phyloP scores from a whole-genome alignment of 2,888 invertebrate species.

The Tholera decimalis region DNA sequence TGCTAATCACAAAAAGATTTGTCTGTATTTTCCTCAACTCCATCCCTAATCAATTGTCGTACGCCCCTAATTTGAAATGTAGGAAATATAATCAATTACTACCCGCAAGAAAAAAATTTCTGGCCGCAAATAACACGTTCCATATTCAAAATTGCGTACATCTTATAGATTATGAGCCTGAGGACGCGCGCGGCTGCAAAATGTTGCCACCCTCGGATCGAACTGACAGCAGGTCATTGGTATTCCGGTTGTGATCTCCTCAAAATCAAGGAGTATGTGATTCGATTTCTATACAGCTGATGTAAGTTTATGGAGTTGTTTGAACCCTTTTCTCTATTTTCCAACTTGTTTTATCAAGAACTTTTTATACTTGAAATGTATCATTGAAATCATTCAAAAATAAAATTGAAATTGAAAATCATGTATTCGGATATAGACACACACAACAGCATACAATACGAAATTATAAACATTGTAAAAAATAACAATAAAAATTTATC shows the following conservation, averaged over 20 bases:
- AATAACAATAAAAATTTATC: too few relatives aligned
- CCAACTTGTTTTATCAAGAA: neutral
- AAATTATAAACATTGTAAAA: too few relatives aligned
- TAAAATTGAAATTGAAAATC: neutral
- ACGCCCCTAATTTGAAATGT: neutral
- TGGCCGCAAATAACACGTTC: slow-evolving; percentile 34
- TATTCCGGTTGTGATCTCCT: slow-evolving; percentile 84
- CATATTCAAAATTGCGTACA: slow-evolving; percentile 61
- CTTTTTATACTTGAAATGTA: too few relatives aligned
- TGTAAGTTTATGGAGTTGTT: slow-evolving; percentile 73
- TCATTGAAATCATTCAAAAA: neutral
- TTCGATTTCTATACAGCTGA: slow-evolving; percentile 87
- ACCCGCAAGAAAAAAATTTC: slow-evolving; percentile 11
- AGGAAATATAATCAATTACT: slow-evolving; percentile 29
- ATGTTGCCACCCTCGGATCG: slow-evolving; percentile 70
- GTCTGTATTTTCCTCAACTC: too few relatives aligned
- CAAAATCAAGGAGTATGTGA: slow-evolving; percentile 91
- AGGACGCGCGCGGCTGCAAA: slow-evolving; percentile 64
- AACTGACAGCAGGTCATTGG: slow-evolving; percentile 75
- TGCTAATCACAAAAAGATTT: neutral
- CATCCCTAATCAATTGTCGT: neutral
- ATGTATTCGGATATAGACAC: too few relatives aligned
- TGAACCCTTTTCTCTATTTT: neutral
- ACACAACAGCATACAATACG: too few relatives aligned
- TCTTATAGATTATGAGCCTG: slow-evolving; percentile 69